Conservation (phyloP, 2,888 invertebrate species). For the Patella ulyssiponensis region DNA sequence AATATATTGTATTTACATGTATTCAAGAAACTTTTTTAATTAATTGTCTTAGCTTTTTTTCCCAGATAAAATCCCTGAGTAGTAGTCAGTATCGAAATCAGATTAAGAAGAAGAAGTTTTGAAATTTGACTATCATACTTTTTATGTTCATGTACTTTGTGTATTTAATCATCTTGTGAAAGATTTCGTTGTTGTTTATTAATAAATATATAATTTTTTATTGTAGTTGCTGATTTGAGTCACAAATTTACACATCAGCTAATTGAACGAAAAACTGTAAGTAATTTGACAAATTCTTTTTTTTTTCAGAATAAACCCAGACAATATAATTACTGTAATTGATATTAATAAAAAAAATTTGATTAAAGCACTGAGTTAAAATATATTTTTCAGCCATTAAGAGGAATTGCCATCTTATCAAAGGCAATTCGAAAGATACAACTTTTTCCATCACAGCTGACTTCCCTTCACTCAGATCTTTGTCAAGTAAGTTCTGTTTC, state of each 20-base stretch:
- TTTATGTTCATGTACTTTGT: not conserved
- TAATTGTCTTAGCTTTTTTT: too few species aligned
- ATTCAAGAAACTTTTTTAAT: too few species aligned
- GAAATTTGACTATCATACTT: not conserved
- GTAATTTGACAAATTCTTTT: slow-evolving; percentile 1
- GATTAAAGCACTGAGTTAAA: too few species aligned
- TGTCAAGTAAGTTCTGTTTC: slow-evolving; percentile 78
- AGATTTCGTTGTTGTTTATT: not conserved
- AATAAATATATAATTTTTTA: slow-evolving; percentile 26
- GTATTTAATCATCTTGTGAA: not conserved
- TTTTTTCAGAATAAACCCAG: too few species aligned
- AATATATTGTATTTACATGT: too few species aligned
- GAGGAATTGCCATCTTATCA: slow-evolving; percentile 86
- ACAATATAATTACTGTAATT: not conserved
- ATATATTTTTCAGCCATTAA: slow-evolving; percentile 77
- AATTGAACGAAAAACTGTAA: slow-evolving; percentile 80
- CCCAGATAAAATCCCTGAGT: too few species aligned
- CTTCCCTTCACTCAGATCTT: slow-evolving; percentile 93
- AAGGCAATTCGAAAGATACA: slow-evolving; percentile 91
- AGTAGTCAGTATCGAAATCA: too few species aligned
- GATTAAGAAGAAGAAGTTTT: not conserved
- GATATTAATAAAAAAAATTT: not conserved
- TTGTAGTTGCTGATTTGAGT: slow-evolving; percentile 89
- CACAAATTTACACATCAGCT: slow-evolving; percentile 86
- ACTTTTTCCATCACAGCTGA: slow-evolving; percentile 88